Base-by-base conservation (phyloP, 1,140 invertebrate genomes). In the Linepithema humile region DNA sequence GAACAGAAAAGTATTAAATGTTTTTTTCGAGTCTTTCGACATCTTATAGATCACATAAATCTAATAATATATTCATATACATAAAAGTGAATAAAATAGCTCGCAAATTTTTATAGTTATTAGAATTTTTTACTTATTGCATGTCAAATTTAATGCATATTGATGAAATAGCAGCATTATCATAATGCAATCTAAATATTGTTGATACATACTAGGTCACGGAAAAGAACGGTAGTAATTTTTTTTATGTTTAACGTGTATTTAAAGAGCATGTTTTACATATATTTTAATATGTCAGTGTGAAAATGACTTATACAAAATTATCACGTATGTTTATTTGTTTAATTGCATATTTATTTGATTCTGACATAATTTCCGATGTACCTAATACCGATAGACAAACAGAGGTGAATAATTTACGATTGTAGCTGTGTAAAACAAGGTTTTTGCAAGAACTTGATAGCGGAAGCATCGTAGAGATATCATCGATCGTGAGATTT, bases 11-110 rank as follows among this genome's bases (percentile, higher is more conserved):
- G 15, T 55, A 55, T 69, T 57, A 43, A 69, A 70, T 55, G 40
- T 55, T 69, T 1, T 4, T 69, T 67, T 67, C 15, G 6, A 12
- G 26, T 38, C 43, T 29, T 80, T 29, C 2, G 15, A 77, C 15
- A 48, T 6, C 20, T 64, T 59, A 82, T 12, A 65, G 60, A 57
- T 88, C 86, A 88, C 86, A 88, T 88, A 87, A 87, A 86, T 87
- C 85, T 78, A 62, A 86, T 32, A 70, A 60, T 73, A 72, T 70
- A 50, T 65, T 78, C 23, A 43, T 70, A 80, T 23, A 84, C 62
- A 60, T 65, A 62, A 84, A 43, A 78, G 50, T 64, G 57, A 84
- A 65, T 64, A 75, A 75, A 55, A 67, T 29, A 74, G 82, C 40
- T 80, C 38, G 86, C 67, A 80, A 87, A 50, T 84, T 87, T 69